Evolutionary conservation across 2,113 vertebrate genomes (phyloP).

Genomic region (Shinisaurus crocodilurus): DNA sequence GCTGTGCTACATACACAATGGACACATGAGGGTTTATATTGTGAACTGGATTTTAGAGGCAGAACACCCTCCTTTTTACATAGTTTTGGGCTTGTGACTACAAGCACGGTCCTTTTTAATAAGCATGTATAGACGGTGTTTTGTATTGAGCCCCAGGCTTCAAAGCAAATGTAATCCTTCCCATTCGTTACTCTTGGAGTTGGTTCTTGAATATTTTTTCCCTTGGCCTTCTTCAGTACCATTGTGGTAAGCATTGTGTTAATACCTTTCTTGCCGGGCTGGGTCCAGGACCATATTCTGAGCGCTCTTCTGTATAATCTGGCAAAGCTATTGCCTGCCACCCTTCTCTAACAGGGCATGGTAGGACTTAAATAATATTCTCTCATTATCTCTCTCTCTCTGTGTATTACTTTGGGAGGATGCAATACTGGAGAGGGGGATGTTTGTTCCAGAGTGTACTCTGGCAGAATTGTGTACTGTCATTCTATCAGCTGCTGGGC

Average conservation of each 20-base stretch:
- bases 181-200: not conserved
- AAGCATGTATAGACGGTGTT: not conserved
- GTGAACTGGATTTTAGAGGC: not conserved
- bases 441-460: constrained; percentile 1
- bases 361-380: not conserved
- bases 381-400: not conserved
- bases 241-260: not conserved
- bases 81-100: not conserved
- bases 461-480: not conserved
- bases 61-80: not conserved
- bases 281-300: not conserved
- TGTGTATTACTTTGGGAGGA: constrained; percentile 19
- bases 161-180: not conserved
- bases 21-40: not conserved
- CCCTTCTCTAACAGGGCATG: constrained; percentile 14
- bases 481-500: not conserved
- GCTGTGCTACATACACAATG: not conserved
- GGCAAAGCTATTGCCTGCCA: not conserved
- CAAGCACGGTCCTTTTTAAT: not conserved
- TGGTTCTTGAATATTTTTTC: constrained; percentile 1
- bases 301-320: not conserved
- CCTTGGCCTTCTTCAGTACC: not conserved
- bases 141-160: not conserved
- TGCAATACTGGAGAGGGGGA: not conserved
- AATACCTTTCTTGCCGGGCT: not conserved